phyloP scores from a whole-genome alignment of 2,888 invertebrate species.

The Argyra leucocephala region DNA sequence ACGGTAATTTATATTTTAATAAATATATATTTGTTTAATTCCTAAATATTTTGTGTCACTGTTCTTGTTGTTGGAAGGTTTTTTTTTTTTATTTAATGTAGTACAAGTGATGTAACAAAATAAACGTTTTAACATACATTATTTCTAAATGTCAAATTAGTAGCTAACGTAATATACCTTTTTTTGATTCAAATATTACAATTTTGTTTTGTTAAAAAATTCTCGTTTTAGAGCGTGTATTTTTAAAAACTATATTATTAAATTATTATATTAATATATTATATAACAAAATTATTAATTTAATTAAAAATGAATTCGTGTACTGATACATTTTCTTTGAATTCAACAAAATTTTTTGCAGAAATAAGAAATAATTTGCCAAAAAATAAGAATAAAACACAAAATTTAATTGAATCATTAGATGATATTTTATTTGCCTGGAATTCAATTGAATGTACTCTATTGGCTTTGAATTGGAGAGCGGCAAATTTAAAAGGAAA shows the following conservation, averaged over 20 bases:
- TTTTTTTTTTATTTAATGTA: too few relatives aligned
- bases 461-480: conserved; percentile 50
- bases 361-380: conserved; percentile 48
- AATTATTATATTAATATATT: neutral
- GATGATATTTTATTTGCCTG: conserved; percentile 55
- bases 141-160: neutral
- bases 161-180: neutral
- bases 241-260: neutral
- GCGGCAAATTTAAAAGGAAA: conserved; percentile 39
- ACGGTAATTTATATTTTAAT: too few relatives aligned
- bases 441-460: conserved; percentile 50
- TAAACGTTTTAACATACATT: too few relatives aligned
- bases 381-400: conserved; percentile 45
- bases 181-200: neutral
- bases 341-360: conserved; percentile 49
- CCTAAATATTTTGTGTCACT: too few relatives aligned
- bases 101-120: too few relatives aligned
- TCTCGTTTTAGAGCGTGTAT: too few relatives aligned
- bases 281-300: neutral
- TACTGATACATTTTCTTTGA: conserved; percentile 50
- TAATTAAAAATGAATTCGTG: neutral
- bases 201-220: neutral
- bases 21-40: too few relatives aligned
- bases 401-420: conserved; percentile 50
- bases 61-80: too few relatives aligned